A percentile compares a stretch with the other conserved stretches of the same genome.
phyloP scores from a whole-genome alignment of 2,113 vertebrate genomes.

The Bufo gargarizans region DNA sequence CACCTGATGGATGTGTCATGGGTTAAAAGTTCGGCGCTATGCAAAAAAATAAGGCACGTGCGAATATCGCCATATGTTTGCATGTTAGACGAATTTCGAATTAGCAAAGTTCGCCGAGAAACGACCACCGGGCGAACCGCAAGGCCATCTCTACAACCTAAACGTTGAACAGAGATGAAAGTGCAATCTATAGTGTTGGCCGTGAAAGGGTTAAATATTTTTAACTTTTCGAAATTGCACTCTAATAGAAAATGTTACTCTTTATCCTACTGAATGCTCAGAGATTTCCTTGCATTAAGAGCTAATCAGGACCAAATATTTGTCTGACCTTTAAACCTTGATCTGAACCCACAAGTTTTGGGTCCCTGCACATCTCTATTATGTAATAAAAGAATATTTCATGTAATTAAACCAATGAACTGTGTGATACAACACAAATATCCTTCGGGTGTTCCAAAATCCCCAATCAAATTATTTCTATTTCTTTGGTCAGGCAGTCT shows the following conservation, averaged over 20 bases:
- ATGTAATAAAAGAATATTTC: conserved; percentile 17
- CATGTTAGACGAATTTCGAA: no score
- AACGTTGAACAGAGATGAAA: no score
- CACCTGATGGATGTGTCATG: no score
- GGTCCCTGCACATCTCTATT: conserved; percentile 29
- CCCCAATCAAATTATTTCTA: conserved; percentile 46
- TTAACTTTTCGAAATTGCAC: not conserved
- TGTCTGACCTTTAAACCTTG: conserved; percentile 12
- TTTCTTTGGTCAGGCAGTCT: conserved; percentile 35
- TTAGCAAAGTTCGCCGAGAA: no score
- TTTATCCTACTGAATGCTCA: not conserved
- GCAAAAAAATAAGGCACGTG: no score
- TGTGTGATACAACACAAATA: conserved; percentile 44
- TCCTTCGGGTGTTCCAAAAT: conserved; percentile 26
- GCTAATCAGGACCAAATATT: conserved; percentile 32
- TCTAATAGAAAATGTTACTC: not conserved
- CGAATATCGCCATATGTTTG: no score
- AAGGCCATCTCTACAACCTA: no score
- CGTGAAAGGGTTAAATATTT: not conserved
- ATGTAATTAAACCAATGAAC: conserved; percentile 41
- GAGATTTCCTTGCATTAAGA: not conserved
- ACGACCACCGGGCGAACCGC: no score
- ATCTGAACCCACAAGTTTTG: conserved; percentile 30
- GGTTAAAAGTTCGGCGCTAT: no score
- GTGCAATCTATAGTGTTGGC: not conserved